Base-by-base conservation (phyloP, 2,113 vertebrate species). In the Zosterops pallidus region DNA sequence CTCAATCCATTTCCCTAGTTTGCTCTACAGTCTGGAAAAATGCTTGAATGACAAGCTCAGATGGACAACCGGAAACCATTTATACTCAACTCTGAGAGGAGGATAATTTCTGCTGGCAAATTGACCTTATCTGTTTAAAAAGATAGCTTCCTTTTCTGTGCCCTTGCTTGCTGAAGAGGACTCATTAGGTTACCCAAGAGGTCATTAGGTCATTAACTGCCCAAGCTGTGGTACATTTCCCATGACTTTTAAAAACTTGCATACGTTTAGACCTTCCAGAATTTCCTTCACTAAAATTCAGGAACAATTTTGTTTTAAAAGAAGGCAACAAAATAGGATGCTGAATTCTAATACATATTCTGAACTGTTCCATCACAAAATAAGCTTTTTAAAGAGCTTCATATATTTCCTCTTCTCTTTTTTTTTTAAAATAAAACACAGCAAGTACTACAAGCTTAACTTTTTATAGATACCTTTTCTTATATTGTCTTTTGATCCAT, bases 141-240 rank as follows among this genome's bases (percentile, higher is more conserved):
- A 57, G 74, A 87, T 7, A 92, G 8, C 56, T 71, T 84, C 68
- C 35, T 82, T 64, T 80, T 77, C 15, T 70, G 46, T 63, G 71
- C 29, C 37, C n/a, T 57, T 80, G 63, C 50, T 72, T 81, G 42
- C 42, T 74, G 75, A 92, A 87, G 71, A 91, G 28, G 63, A 80
- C 76, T 95, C 82, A 92, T 80, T 83, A 95, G 50, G 35, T 92
- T 80, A 94, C 83, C 53, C 37, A 83, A 62, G 59, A 94, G 85
- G 92, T 93, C 88, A 90, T 44, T 41, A 87, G 86, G 82, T 95
- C 92, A 83, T 77, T 86, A 96, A 94, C 70, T 77, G 85, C 37
- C 79, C 42, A 72, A 65, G 50, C 26, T 69, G 25, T 28, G 42
- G 37, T 72, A 80, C 46, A 65, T 90, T 94, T 96, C 85, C 79